These are phyloP conservation scores for Nymphalis c-album DNA, from an alignment of 2,888 invertebrate genomes.

Conservation along the genomic window DNA sequence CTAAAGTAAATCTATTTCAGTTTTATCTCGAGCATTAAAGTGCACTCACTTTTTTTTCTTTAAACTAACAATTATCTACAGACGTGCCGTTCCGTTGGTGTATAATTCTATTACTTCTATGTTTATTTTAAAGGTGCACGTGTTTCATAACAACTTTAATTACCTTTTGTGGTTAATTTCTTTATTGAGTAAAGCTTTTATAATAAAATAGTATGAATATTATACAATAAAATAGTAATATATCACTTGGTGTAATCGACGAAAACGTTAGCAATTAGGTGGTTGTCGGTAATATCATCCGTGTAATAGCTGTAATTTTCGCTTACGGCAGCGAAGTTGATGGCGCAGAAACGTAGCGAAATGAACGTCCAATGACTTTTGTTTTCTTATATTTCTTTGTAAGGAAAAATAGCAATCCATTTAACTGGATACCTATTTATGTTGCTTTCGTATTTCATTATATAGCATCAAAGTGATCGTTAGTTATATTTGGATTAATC, in stretches of 20 bases:
- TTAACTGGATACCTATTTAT: conserved; percentile 37
- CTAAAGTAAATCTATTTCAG: too few relatives aligned
- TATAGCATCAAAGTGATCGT: not conserved
- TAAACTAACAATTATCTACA: too few relatives aligned
- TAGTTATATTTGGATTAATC: not conserved
- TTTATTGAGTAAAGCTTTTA: too few relatives aligned
- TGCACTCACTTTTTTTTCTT: too few relatives aligned
- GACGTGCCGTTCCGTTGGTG: too few relatives aligned
- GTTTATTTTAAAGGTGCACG: too few relatives aligned
- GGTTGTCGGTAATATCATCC: conserved; percentile 29
- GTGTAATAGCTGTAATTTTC: conserved; percentile 44
- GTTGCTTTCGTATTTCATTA: not conserved
- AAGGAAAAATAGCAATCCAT: conserved; percentile 56
- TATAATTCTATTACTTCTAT: too few relatives aligned
- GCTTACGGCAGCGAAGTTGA: conserved; percentile 61
- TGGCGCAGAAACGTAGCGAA: conserved; percentile 68
- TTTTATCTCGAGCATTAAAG: too few relatives aligned
- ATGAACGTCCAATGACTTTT: conserved; percentile 77
- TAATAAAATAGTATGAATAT: not conserved
- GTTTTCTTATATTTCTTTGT: conserved; percentile 67
- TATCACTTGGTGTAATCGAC: conserved; percentile 14
- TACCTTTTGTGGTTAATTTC: too few relatives aligned
- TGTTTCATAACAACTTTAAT: too few relatives aligned
- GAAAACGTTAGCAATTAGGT: conserved; percentile 23
- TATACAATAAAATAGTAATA: conserved; percentile 4